A percentile compares a stretch with the other conserved stretches of the same genome.
These are phyloP conservation scores for Athrips mouffetella DNA, from an alignment of 2,888 invertebrate genomes.

Conservation along the genomic window DNA sequence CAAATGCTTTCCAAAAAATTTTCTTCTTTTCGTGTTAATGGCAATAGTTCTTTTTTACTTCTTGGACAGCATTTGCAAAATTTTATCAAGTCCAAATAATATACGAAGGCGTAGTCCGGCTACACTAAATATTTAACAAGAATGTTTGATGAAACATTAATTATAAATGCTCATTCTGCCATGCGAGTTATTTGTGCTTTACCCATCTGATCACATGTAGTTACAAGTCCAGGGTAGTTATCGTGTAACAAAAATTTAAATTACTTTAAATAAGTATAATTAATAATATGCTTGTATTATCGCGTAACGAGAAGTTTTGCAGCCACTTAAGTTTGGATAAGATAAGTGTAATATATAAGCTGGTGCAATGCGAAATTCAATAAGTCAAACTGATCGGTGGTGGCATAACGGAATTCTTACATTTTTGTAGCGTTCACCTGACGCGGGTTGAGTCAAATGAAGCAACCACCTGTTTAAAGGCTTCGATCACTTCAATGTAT, in stretches of 20 bases:
- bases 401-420: conserved; percentile 64
- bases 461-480: conserved; percentile 36
- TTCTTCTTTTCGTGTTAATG: too few relatives aligned
- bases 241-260: conserved; percentile 23
- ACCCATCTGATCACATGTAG: conserved; percentile 45
- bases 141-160: too few relatives aligned
- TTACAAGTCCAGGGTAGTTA: conserved; percentile 49
- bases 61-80: too few relatives aligned
- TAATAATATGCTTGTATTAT: conserved; percentile 33
- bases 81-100: too few relatives aligned
- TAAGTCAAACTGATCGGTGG: conserved; percentile 40
- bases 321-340: conserved; percentile 36
- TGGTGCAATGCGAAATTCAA: conserved; percentile 51
- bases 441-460: conserved; percentile 56
- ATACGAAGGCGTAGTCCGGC: too few relatives aligned
- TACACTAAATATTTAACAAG: too few relatives aligned
- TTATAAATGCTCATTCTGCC: neutral
- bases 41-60: too few relatives aligned
- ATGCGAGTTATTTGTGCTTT: conserved; percentile 12
- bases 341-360: conserved; percentile 46
- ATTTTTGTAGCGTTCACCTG: conserved; percentile 66
- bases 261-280: conserved; percentile 51
- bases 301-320: too few relatives aligned
- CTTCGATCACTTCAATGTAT: conserved; percentile 36
- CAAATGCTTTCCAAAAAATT: too few relatives aligned